phyloP scores from a whole-genome alignment of 2,888 invertebrate genomes.

The Diaprepes abbreviatus region DNA sequence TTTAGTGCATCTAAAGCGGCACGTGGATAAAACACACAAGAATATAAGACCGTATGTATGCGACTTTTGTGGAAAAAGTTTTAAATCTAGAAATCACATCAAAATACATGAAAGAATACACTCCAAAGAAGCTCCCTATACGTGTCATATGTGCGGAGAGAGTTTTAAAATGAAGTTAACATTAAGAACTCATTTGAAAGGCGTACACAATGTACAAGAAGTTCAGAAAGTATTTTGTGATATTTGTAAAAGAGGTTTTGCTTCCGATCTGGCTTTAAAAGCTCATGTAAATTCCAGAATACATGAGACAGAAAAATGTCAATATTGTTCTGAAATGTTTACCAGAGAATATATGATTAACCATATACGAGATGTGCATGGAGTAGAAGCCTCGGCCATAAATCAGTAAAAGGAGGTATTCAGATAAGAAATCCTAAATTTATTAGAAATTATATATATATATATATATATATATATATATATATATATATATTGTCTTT shows the following conservation, averaged over 20 bases:
- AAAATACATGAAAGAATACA: slow-evolving; percentile 59
- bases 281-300: slow-evolving; percentile 52
- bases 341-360: slow-evolving; percentile 26
- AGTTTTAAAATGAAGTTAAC: slow-evolving; percentile 58
- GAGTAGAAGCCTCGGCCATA: not conserved
- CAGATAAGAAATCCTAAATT: too few species aligned
- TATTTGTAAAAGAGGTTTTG: slow-evolving; percentile 55
- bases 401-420: too few species aligned
- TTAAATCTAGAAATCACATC: slow-evolving; percentile 57
- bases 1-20: slow-evolving; percentile 53
- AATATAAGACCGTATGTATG: slow-evolving; percentile 57
- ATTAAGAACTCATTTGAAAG: slow-evolving; percentile 57
- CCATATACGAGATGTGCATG: slow-evolving; percentile 20
- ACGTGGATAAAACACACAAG: slow-evolving; percentile 58
- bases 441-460: too few species aligned
- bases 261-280: slow-evolving; percentile 55
- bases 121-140: slow-evolving; percentile 58
- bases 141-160: slow-evolving; percentile 57
- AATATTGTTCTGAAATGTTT: slow-evolving; percentile 25
- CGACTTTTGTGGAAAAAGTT: slow-evolving; percentile 56
- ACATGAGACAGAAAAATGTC: slow-evolving; percentile 35
- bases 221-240: slow-evolving; percentile 55
- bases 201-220: slow-evolving; percentile 57
- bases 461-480: too few species aligned
- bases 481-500: too few species aligned